Conservation (phyloP, 2,797 vertebrate species). For the Knipowitschia caucasica region DNA sequence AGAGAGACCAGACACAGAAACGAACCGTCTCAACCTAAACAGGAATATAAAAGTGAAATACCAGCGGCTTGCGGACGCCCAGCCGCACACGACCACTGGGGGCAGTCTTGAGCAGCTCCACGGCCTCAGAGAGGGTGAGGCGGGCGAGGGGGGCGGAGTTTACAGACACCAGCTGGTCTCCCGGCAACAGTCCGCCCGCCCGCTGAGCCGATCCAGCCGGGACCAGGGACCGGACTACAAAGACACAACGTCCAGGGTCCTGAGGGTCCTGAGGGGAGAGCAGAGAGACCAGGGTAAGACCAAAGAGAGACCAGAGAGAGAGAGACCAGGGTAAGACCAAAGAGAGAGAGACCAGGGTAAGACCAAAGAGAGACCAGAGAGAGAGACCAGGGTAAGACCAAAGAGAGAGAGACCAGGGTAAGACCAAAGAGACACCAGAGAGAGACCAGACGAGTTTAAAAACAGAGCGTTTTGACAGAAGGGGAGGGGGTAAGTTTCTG, state of each 20-base stretch:
- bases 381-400: no score
- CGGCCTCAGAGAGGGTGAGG: conserved; percentile 79
- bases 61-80: conserved; percentile 89
- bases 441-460: no score
- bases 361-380: no score
- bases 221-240: conserved; percentile 92
- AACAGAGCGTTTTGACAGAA: no score
- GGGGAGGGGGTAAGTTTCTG: no score
- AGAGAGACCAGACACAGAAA: no score
- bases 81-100: conserved; percentile 82
- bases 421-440: no score
- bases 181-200: conserved; percentile 80
- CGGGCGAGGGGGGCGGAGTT: conserved; percentile 79
- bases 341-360: no score
- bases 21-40: no score
- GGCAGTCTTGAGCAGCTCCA: conserved; percentile 86
- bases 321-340: no score
- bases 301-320: conserved; percentile 29
- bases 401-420: no score
- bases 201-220: conserved; percentile 82
- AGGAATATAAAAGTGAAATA: conserved; percentile 55
- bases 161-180: conserved; percentile 90
- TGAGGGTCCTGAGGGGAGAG: conserved; percentile 81
- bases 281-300: neutral
- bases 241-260: conserved; percentile 84